phyloP scores from a whole-genome alignment of 2,797 vertebrate species.

The Corythornis leucogaster region DNA sequence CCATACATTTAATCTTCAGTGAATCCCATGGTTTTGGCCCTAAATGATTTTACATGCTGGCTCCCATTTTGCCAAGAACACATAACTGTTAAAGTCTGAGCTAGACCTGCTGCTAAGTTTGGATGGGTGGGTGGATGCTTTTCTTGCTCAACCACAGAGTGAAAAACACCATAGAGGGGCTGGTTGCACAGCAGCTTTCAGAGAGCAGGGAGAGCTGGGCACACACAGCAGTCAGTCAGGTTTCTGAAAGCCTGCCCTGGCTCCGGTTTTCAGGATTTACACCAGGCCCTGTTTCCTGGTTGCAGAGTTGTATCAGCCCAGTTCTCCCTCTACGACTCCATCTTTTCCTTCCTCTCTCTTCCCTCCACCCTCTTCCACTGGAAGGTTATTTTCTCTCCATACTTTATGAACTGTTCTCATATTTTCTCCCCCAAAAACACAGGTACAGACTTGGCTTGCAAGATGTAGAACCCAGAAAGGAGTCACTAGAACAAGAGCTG shows the following conservation, averaged over 20 bases:
- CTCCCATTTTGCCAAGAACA: background rate
- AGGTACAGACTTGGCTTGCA: background rate
- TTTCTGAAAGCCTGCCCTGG: background rate
- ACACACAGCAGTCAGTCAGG: rapidly evolving
- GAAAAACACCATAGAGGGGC: background rate
- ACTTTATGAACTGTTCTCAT: background rate
- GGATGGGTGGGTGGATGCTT: background rate
- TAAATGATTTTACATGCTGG: rapidly evolving
- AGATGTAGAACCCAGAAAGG: background rate
- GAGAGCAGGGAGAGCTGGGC: background rate
- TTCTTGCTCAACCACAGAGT: background rate
- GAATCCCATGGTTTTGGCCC: background rate
- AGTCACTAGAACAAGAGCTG: background rate
- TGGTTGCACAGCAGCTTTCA: background rate
- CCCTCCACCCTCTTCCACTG: background rate
- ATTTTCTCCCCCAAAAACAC: background rate
- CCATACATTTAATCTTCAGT: background rate
- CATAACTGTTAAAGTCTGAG: background rate
- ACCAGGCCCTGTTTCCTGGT: background rate
- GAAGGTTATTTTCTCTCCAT: background rate
- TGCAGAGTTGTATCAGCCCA: rapidly evolving
- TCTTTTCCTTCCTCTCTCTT: background rate
- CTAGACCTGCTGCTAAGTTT: background rate
- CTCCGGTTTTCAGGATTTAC: background rate
- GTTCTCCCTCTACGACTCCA: background rate